Conservation (phyloP, 1,140 invertebrate species). For the Drosophila lacteicornis region DNA sequence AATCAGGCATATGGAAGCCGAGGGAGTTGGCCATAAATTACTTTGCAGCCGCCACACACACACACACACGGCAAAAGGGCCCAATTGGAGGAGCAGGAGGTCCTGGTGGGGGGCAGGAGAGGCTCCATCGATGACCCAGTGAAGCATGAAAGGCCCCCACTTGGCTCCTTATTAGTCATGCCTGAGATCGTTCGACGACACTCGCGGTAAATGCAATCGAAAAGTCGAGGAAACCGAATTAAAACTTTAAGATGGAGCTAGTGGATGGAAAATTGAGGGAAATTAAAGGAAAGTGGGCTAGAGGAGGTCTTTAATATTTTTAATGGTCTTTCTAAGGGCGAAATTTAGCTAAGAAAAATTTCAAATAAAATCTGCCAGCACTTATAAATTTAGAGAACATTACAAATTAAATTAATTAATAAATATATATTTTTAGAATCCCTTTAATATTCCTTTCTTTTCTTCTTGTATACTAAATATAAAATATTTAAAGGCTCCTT, state of each 20-base stretch:
- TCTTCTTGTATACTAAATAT: too few relatives aligned
- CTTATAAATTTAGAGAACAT: background rate
- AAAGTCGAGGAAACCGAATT: slow-evolving; percentile 13
- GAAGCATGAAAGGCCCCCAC: slow-evolving; percentile 64
- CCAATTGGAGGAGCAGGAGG: background rate
- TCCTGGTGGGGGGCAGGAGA: background rate
- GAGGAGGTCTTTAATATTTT: too few relatives aligned
- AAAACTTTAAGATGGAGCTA: background rate
- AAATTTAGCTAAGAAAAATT: background rate
- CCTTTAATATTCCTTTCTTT: too few relatives aligned
- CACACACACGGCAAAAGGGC: background rate
- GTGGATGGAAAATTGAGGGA: background rate
- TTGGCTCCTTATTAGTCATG: slow-evolving; percentile 71
- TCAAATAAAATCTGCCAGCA: too few relatives aligned
- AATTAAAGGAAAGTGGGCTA: background rate
- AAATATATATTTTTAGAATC: too few relatives aligned
- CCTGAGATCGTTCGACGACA: slow-evolving; percentile 59
- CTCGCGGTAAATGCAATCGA: slow-evolving; percentile 47
- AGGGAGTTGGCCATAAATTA: slow-evolving; percentile 82
- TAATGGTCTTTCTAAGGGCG: rapidly evolving
- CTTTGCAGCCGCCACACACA: slow-evolving; percentile 42
- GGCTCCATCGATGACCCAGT: slow-evolving; percentile 63
- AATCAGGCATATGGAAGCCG: slow-evolving; percentile 82
- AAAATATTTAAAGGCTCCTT: too few relatives aligned
- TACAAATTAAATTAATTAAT: too few relatives aligned